Conservation (phyloP, 2,113 vertebrate species). For the Rhynchomys soricoides region DNA sequence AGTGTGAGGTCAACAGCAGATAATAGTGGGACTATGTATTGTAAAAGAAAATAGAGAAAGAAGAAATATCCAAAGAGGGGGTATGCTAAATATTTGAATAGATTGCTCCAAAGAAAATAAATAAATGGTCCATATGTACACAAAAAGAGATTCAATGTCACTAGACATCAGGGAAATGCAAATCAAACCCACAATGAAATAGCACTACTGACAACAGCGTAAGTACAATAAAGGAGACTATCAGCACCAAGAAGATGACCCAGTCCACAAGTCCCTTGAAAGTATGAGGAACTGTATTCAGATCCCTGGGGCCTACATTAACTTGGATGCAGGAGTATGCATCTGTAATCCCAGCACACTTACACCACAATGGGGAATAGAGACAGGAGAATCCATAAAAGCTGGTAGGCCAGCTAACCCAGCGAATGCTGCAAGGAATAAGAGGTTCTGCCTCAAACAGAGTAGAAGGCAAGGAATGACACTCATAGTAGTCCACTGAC, state of each 20-base stretch:
- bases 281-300: background rate
- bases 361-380: background rate
- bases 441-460: background rate
- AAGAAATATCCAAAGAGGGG: background rate
- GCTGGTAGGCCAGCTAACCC: background rate
- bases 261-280: background rate
- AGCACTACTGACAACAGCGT: background rate
- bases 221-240: background rate
- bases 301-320: background rate
- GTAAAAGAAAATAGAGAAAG: background rate
- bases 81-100: slow-evolving; percentile 9
- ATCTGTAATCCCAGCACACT: background rate
- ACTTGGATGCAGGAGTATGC: background rate
- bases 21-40: background rate
- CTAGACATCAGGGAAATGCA: slow-evolving; percentile 26
- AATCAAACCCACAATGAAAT: slow-evolving; percentile 17
- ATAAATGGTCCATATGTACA: background rate
- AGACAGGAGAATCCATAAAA: background rate
- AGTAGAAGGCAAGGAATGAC: background rate
- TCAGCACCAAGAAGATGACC: background rate
- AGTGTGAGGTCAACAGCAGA: background rate
- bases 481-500: background rate
- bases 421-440: background rate
- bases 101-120: slow-evolving; percentile 44
- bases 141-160: slow-evolving; percentile 3